Conservation (phyloP, 2,888 invertebrate genomes). For the Drosophila nigricruria region DNA sequence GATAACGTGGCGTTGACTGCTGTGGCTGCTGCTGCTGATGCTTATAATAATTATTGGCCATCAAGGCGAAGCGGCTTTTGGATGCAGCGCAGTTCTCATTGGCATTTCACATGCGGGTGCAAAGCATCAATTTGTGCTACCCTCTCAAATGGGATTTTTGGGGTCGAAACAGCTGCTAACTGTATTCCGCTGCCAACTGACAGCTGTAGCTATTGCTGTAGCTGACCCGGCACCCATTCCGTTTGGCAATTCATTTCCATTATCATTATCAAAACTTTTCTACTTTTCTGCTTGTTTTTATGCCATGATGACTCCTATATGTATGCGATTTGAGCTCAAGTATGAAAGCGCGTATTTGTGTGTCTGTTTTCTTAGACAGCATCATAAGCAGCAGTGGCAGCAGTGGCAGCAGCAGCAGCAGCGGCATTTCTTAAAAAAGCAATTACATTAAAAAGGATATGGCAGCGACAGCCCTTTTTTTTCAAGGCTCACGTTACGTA, state of each 20-base stretch:
- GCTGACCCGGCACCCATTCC: conserved; percentile 49
- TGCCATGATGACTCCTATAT: conserved; percentile 48
- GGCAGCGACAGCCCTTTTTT: conserved; percentile 69
- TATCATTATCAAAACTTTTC: conserved; percentile 81
- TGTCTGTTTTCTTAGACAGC: conserved; percentile 44
- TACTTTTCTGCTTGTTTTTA: conserved; percentile 52
- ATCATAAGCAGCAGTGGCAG: conserved; percentile 48
- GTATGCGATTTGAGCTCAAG: conserved; percentile 55
- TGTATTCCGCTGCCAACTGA: conserved; percentile 31
- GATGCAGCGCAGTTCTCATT: conserved; percentile 27
- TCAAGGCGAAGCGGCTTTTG: conserved; percentile 43
- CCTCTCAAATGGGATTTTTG: conserved; percentile 22
- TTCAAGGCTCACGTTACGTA: conserved; percentile 57
- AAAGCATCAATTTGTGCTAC: conserved; percentile 58
- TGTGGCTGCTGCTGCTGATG: conserved; percentile 32
- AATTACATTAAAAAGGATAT: conserved; percentile 83
- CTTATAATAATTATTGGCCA: conserved; percentile 65
- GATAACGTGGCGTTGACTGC: conserved; percentile 59
- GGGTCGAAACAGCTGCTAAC: conserved; percentile 67
- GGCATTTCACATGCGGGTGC: conserved; percentile 41
- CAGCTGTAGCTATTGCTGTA: conserved; percentile 25
- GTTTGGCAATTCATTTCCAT: conserved; percentile 77
- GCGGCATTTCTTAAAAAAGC: conserved; percentile 81
- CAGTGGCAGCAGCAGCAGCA: conserved; percentile 30
- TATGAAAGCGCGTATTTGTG: conserved; percentile 31